Percentiles rank a stretch among this genome's conserved stretches.
phyloP scores from a whole-genome alignment of 2,888 invertebrate species.

The Stenchaetothrips biformis region DNA sequence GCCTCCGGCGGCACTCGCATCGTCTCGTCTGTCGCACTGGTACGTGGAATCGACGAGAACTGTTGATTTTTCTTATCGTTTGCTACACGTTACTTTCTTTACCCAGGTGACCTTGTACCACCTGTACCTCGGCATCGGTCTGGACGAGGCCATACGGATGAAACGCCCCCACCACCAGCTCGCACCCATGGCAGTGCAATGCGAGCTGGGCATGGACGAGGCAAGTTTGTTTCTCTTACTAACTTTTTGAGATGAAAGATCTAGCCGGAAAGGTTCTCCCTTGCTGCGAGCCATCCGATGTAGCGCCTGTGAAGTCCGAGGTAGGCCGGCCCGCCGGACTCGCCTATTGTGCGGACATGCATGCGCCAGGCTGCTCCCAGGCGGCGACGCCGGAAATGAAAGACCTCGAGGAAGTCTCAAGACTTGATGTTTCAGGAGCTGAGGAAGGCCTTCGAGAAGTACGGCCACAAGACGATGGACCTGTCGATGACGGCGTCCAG shows the following conservation, averaged over 20 bases:
- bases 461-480: slow-evolving; percentile 48
- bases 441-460: slow-evolving; percentile 39
- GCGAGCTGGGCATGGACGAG: slow-evolving; percentile 50
- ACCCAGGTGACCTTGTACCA: not conserved
- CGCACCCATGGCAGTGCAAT: slow-evolving; percentile 52
- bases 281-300: too few species aligned
- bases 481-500: slow-evolving; percentile 53
- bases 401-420: too few species aligned
- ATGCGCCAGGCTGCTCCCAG: too few species aligned
- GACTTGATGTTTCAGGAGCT: not conserved
- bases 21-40: slow-evolving; percentile 71
- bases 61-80: not conserved
- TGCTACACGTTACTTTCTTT: too few species aligned
- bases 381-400: too few species aligned
- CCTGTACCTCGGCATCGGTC: slow-evolving; percentile 32
- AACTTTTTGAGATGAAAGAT: too few species aligned
- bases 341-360: too few species aligned
- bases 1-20: slow-evolving; percentile 90
- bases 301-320: too few species aligned
- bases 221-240: slow-evolving; percentile 36
- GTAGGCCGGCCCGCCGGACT: too few species aligned
- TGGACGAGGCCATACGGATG: slow-evolving; percentile 52
- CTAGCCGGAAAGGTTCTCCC: too few species aligned
- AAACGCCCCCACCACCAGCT: slow-evolving; percentile 61
- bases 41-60: slow-evolving; percentile 44